Evolutionary conservation across 2,797 vertebrate species (phyloP).

Genomic region (Nannoperca australis): DNA sequence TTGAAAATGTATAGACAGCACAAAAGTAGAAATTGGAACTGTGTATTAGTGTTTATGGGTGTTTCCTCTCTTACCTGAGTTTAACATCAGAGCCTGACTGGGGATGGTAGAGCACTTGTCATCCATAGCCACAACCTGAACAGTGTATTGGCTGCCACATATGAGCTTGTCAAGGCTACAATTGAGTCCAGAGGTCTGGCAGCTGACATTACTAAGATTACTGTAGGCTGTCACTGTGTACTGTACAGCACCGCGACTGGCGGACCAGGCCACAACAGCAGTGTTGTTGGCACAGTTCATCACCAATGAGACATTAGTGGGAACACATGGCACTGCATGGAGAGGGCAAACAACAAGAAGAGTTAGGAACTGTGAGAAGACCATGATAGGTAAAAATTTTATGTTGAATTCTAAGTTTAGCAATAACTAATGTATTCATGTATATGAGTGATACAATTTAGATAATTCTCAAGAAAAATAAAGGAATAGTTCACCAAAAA

Average conservation of each 20-base stretch:
- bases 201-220: constrained; percentile 57
- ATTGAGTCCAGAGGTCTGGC: constrained; percentile 55
- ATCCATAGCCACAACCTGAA: constrained; percentile 67
- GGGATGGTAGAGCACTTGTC: constrained; percentile 72
- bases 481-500: too few species aligned
- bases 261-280: constrained; percentile 77
- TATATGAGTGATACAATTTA: background rate
- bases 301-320: constrained; percentile 56
- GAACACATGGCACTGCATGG: constrained; percentile 75
- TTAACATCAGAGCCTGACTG: constrained; percentile 58
- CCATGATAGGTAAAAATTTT: background rate
- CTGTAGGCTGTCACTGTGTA: constrained; percentile 68
- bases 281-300: constrained; percentile 71
- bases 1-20: background rate
- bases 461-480: too few species aligned
- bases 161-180: constrained; percentile 63
- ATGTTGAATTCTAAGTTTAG: background rate
- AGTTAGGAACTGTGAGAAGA: background rate
- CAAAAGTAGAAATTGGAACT: background rate
- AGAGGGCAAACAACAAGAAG: constrained; percentile 10
- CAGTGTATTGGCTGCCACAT: constrained; percentile 71
- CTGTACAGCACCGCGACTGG: constrained; percentile 65
- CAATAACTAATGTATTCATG: too few species aligned
- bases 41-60: background rate
- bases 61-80: constrained; percentile 69